Evolutionary conservation across 2,113 vertebrate species (phyloP).

Genomic region (Urocolius indicus): DNA sequence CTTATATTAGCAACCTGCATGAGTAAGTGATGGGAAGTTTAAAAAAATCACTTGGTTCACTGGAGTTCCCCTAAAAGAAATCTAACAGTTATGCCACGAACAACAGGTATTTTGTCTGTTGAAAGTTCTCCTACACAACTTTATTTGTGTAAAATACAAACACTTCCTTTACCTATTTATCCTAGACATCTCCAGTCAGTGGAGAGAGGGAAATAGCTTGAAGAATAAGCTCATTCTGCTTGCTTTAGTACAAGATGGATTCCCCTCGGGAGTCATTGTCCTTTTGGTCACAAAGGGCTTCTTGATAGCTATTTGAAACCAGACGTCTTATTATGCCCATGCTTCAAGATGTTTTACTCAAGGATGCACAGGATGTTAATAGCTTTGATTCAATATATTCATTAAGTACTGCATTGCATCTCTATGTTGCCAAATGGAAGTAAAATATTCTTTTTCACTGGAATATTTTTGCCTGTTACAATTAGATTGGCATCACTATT

Average conservation of each 20-base stretch:
- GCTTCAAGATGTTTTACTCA: neutral
- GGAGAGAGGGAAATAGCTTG: neutral
- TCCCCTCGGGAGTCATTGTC: rapidly evolving
- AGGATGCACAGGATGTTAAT: neutral
- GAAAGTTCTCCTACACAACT: neutral
- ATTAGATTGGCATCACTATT: neutral
- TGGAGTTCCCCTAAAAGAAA: neutral
- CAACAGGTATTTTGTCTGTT: neutral
- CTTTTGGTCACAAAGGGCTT: neutral
- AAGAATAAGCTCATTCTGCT: neutral
- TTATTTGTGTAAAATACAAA: neutral
- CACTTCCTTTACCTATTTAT: neutral
- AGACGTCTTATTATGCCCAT: neutral
- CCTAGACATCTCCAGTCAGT: neutral
- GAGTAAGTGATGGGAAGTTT: neutral
- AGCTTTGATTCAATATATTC: neutral
- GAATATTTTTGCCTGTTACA: neutral
- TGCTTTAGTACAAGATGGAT: neutral
- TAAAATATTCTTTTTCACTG: neutral
- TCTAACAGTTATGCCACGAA: neutral
- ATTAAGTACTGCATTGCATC: neutral
- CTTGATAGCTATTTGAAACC: neutral
- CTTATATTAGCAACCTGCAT: neutral
- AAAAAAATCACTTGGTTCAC: neutral
- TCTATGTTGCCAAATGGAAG: neutral